phyloP scores from a whole-genome alignment of 2,888 invertebrate species.

The Volucella zonaria region DNA sequence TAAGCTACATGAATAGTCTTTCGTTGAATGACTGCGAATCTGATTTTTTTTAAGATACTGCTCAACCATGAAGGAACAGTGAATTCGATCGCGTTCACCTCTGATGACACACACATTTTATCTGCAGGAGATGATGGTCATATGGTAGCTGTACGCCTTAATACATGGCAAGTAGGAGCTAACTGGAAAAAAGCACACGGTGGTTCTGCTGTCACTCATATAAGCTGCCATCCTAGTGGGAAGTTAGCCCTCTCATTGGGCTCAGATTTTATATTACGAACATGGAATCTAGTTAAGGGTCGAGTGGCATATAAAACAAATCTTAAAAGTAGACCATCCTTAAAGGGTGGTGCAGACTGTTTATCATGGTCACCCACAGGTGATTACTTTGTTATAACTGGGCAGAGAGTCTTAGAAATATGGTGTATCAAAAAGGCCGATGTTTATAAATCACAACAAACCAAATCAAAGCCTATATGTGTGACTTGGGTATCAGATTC shows the following conservation, averaged over 20 bases:
- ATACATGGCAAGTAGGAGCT: slow-evolving; percentile 94
- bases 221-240: slow-evolving; percentile 94
- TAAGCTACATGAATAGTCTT: slow-evolving; percentile 76
- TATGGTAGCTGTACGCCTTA: slow-evolving; percentile 90
- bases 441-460: slow-evolving; percentile 86
- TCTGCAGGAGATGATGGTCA: slow-evolving; percentile 93
- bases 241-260: slow-evolving; percentile 94
- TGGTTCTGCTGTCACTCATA: slow-evolving; percentile 88
- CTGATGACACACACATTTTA: slow-evolving; percentile 90
- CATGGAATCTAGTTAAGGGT: slow-evolving; percentile 97
- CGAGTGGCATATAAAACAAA: slow-evolving; percentile 95
- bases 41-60: slow-evolving; percentile 81
- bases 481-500: slow-evolving; percentile 88
- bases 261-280: slow-evolving; percentile 91
- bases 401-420: slow-evolving; percentile 89
- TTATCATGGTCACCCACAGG: slow-evolving; percentile 90
- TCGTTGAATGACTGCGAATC: too few species aligned
- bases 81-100: slow-evolving; percentile 90
- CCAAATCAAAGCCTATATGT: slow-evolving; percentile 87
- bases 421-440: slow-evolving; percentile 92
- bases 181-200: slow-evolving; percentile 92
- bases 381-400: slow-evolving; percentile 89
- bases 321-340: slow-evolving; percentile 86
- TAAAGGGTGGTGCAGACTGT: slow-evolving; percentile 82
- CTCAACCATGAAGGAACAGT: slow-evolving; percentile 93